Evolutionary conservation across 1,140 invertebrate genomes (phyloP), one percentile per base, ranked within the genome.

Genomic region (Orchestia grillus): DNA sequence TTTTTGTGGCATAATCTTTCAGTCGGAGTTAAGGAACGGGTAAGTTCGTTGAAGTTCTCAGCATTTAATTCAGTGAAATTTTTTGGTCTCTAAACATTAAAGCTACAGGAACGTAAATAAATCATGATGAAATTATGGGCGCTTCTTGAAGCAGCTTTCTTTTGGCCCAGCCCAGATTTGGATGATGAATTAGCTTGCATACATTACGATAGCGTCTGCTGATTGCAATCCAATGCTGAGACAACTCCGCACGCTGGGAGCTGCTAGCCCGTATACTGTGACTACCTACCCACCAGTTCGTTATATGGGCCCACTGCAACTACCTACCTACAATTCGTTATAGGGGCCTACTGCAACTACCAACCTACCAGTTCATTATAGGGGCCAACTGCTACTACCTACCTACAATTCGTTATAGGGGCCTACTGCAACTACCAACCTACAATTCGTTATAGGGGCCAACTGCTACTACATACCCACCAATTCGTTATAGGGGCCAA

Each of bases 151-250:
- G n/a, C 62, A 42, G 88, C 88, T 41, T 90, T 90, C 88, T 44
- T 90, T 41, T 11, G 15, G 44, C 92, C 44, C 44, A 94, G 16
- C 43, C 92, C 92, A 44, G 43, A 44, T 94, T n/a, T 42, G 43
- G 92, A 47, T 94, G 92, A 94, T 94, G 92, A 94, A 94, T 94
- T 94, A 94, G 43, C 43, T 44, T 8, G 92, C 92, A 94, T 94
- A 94, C 92, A 94, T 94, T 94, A 94, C 92, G 92, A 42, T 40
- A 40, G 92, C 36, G 44, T 47, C 43, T 94, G 92, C 44, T 94
- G 92, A 94, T 94, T 94, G 47, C 92, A 47, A 44, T 45, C 43
- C 43, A 94, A 45, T 94, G 3, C 8, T 45, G 44, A 45, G 43
- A 94, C 44, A 77, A 77, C 62, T 36, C 15, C 62, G 62, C 62